These are phyloP conservation scores for Drosophila albomicans DNA, from an alignment of 1,140 invertebrate genomes.

Conservation along the genomic window DNA sequence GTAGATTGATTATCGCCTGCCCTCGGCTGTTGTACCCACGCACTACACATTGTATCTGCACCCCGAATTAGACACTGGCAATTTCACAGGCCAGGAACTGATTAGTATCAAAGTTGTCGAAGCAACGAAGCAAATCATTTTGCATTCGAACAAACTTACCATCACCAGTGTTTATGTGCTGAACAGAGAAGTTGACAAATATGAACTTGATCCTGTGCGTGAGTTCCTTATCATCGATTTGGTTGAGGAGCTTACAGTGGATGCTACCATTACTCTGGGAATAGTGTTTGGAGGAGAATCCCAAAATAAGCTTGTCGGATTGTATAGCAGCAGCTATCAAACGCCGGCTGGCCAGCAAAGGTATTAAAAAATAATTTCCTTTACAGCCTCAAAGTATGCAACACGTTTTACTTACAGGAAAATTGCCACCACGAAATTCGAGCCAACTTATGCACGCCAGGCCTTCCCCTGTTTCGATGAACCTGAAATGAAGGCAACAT, in stretches of 20 bases:
- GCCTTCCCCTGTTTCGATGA: slow-evolving; percentile 99
- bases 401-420: slow-evolving; percentile 85
- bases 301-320: slow-evolving; percentile 85
- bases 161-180: slow-evolving; percentile 62
- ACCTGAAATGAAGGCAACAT: slow-evolving; percentile 96
- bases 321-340: slow-evolving; percentile 85
- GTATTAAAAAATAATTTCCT: slow-evolving; percentile 57
- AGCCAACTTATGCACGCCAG: slow-evolving; percentile 96
- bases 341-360: slow-evolving; percentile 65
- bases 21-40: slow-evolving; percentile 88
- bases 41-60: slow-evolving; percentile 92
- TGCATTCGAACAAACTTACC: slow-evolving; percentile 88
- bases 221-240: slow-evolving; percentile 72
- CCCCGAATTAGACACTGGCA: slow-evolving; percentile 89
- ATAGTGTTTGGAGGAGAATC: slow-evolving; percentile 85
- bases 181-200: slow-evolving; percentile 37
- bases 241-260: slow-evolving; percentile 34
- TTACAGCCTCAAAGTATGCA: slow-evolving; percentile 50
- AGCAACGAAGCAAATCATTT: slow-evolving; percentile 87
- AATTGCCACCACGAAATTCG: slow-evolving; percentile 96
- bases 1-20: slow-evolving; percentile 87
- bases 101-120: slow-evolving; percentile 88
- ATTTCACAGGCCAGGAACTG: slow-evolving; percentile 89
- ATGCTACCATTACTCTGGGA: slow-evolving; percentile 46
- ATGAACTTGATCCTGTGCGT: slow-evolving; percentile 55